These are phyloP conservation scores for Myiopsitta monachus DNA, from an alignment of 2,113 vertebrate genomes.

Conservation along the genomic window DNA sequence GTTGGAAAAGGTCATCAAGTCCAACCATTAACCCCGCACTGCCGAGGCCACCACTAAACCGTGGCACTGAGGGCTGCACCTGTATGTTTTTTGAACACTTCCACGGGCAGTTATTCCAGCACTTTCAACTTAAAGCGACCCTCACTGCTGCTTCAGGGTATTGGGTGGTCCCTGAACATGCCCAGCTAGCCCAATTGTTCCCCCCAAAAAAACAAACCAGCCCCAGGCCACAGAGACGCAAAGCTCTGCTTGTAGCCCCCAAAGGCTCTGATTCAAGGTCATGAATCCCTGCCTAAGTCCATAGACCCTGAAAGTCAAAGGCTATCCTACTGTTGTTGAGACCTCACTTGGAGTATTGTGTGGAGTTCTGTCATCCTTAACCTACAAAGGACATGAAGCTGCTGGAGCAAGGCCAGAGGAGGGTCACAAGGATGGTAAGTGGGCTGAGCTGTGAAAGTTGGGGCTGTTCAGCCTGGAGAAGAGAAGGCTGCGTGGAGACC, in stretches of 20 bases:
- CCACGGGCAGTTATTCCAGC: background rate
- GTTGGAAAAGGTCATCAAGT: background rate
- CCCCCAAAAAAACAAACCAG: background rate
- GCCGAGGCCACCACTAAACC: background rate
- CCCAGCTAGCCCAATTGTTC: accelerated
- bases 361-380: background rate
- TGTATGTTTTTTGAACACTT: background rate
- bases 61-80: background rate
- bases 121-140: background rate
- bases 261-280: background rate
- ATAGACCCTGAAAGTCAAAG: background rate
- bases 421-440: too few species aligned
- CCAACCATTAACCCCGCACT: background rate
- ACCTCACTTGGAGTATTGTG: background rate
- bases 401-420: too few species aligned
- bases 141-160: too few species aligned
- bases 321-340: background rate
- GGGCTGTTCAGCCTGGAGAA: too few species aligned
- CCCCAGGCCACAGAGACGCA: background rate
- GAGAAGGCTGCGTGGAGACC: too few species aligned
- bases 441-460: too few species aligned
- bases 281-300: background rate
- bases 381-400: background rate
- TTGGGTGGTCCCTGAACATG: accelerated
- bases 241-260: background rate